Percentiles rank a stretch among this genome's conserved stretches.
phyloP scores from a whole-genome alignment of 2,113 vertebrate genomes.

The Chlamydotis undulata region DNA sequence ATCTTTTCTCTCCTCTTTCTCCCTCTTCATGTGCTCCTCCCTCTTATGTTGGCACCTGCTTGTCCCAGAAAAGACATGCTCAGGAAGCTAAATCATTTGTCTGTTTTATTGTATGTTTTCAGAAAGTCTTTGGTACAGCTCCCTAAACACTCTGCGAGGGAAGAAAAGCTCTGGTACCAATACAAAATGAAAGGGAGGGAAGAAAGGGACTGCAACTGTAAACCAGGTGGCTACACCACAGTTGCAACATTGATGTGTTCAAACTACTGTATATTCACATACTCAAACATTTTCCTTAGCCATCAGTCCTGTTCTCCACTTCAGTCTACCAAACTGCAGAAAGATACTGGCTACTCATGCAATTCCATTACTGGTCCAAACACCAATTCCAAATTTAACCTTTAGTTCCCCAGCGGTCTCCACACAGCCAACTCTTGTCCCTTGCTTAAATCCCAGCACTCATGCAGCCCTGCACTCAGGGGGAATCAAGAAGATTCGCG shows the following conservation, averaged over 20 bases:
- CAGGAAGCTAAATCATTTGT: not conserved
- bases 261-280: not conserved
- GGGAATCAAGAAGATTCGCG: not conserved
- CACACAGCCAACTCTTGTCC: not conserved
- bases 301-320: not conserved
- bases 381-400: not conserved
- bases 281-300: not conserved
- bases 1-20: not conserved
- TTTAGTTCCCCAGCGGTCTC: not conserved
- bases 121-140: not conserved
- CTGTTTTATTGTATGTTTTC: not conserved
- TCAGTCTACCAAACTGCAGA: not conserved
- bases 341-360: not conserved
- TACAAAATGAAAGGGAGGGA: not conserved
- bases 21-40: accelerated
- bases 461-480: not conserved
- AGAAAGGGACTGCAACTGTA: not conserved
- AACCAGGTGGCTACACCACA: not conserved
- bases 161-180: not conserved
- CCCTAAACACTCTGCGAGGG: not conserved
- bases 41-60: accelerated
- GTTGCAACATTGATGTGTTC: not conserved
- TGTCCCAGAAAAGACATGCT: not conserved
- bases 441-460: not conserved
- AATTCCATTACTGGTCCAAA: not conserved